phyloP scores from a whole-genome alignment of 1,140 invertebrate species.

The Papilio aristodemus region DNA sequence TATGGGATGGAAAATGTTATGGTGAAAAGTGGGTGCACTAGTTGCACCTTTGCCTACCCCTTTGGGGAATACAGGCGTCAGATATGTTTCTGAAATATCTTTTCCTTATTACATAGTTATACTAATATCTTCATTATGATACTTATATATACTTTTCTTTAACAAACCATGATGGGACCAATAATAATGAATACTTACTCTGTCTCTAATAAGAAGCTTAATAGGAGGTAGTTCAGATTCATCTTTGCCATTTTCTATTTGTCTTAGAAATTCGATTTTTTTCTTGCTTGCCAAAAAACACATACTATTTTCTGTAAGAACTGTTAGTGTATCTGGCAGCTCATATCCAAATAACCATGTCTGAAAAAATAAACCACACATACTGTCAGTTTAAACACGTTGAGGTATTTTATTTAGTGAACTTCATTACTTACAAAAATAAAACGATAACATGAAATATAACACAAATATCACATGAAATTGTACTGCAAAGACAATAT shows the following conservation, averaged over 20 bases:
- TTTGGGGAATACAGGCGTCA: too few relatives aligned
- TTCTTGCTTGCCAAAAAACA: constrained; percentile 97
- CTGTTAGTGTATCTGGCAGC: constrained; percentile 96
- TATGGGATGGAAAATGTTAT: too few relatives aligned
- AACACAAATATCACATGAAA: constrained; percentile 28
- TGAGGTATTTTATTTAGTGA: background rate
- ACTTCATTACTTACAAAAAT: background rate
- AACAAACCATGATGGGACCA: too few relatives aligned
- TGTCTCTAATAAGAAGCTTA: constrained; percentile 94
- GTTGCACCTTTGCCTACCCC: too few relatives aligned
- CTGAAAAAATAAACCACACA: constrained; percentile 78
- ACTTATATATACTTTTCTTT: too few relatives aligned
- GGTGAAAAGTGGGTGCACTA: too few relatives aligned
- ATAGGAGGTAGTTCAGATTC: constrained; percentile 91
- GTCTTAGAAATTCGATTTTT: constrained; percentile 97
- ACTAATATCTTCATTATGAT: too few relatives aligned
- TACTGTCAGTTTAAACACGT: constrained; percentile 28
- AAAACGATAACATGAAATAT: too few relatives aligned
- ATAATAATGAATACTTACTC: constrained; percentile 89
- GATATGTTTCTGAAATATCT: too few relatives aligned
- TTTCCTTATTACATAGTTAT: too few relatives aligned
- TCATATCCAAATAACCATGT: constrained; percentile 99
- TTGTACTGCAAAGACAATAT: background rate
- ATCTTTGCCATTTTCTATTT: constrained; percentile 93
- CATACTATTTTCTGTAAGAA: constrained; percentile 91